phyloP scores from a whole-genome alignment of 2,888 invertebrate species.

The Oxystoma pomonae region DNA sequence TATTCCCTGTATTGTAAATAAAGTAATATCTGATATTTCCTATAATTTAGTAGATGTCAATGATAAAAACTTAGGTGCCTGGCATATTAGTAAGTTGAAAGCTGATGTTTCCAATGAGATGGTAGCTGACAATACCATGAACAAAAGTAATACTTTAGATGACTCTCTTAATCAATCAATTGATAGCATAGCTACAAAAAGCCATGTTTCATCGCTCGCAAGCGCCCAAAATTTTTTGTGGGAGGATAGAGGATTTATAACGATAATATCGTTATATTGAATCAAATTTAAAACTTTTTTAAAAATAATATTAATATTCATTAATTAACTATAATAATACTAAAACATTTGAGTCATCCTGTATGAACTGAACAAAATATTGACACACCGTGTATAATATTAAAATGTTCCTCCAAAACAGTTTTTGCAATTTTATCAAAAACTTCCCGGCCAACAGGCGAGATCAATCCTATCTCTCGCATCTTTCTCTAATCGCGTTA shows the following conservation, averaged over 20 bases:
- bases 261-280: background rate
- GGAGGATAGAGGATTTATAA: background rate
- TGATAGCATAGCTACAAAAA: background rate
- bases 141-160: background rate
- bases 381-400: background rate
- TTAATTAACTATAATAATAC: background rate
- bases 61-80: slow-evolving; percentile 23
- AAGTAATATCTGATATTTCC: slow-evolving; percentile 20
- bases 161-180: background rate
- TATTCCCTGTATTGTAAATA: slow-evolving; percentile 27
- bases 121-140: background rate
- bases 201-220: background rate
- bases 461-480: background rate
- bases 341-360: background rate
- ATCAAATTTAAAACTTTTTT: background rate
- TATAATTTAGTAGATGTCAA: slow-evolving; percentile 22
- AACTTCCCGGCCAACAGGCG: background rate
- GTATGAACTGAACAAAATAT: too few relatives aligned
- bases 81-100: slow-evolving; percentile 25
- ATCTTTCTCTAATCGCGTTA: background rate
- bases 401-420: background rate
- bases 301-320: background rate
- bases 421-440: background rate
- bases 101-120: slow-evolving; percentile 5
- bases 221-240: background rate